Conservation (phyloP, 2,888 invertebrate genomes). For the Stomorhina lunata region DNA sequence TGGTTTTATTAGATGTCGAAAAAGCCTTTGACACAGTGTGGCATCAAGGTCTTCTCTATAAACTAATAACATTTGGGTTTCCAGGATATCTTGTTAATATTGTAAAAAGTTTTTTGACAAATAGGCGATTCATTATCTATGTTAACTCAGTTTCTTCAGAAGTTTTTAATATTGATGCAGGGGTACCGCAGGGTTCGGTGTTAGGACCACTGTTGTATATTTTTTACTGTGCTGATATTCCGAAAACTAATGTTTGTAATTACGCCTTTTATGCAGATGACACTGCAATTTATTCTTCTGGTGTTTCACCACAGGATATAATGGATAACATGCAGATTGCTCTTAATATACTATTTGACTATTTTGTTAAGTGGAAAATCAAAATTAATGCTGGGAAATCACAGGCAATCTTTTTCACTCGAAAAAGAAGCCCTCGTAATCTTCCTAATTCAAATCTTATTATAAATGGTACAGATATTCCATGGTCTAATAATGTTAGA, state of each 20-base stretch:
- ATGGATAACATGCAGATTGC: not conserved
- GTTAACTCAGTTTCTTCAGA: too few species aligned
- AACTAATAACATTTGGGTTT: too few species aligned
- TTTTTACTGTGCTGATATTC: not conserved
- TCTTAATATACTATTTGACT: not conserved
- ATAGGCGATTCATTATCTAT: too few species aligned
- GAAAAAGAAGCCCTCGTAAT: not conserved
- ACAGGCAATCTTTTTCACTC: not conserved
- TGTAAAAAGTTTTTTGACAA: too few species aligned
- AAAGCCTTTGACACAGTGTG: too few species aligned
- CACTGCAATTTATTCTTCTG: not conserved
- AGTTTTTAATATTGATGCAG: too few species aligned
- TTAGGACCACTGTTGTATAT: not conserved
- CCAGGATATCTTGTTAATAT: too few species aligned
- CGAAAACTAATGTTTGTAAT: not conserved
- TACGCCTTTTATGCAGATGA: not conserved
- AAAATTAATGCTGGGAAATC: not conserved
- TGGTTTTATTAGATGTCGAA: too few species aligned
- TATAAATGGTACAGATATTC: too few species aligned
- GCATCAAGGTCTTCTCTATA: too few species aligned
- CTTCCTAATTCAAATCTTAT: not conserved
- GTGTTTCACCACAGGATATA: not conserved
- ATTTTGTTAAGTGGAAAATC: not conserved
- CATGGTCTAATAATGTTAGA: not conserved
- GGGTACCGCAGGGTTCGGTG: not conserved